Evolutionary conservation across 92 coral and sea anemone species (phyloP).

Genomic region (Paragorgia papillata): DNA sequence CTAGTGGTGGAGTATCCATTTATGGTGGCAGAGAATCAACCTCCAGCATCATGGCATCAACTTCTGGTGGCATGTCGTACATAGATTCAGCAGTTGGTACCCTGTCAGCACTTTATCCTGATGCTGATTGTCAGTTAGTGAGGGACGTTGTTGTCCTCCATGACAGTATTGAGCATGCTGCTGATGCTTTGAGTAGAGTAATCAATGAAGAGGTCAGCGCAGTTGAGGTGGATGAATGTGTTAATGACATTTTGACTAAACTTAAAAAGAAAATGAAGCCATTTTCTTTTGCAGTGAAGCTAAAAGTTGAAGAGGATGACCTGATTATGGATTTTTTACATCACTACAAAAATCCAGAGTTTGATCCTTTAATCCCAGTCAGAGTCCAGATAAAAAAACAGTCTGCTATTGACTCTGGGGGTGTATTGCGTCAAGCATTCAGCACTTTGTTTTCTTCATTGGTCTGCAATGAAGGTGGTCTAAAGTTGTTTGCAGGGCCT

Average conservation of each 20-base stretch:
- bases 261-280: slow-evolving; percentile 47
- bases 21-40: no score
- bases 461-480: slow-evolving; percentile 35
- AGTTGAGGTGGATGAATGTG: slow-evolving; percentile 23
- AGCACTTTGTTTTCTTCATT: slow-evolving; percentile 20
- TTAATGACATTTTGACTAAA: slow-evolving; percentile 47
- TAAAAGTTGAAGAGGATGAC: slow-evolving; percentile 62
- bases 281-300: slow-evolving; percentile 38
- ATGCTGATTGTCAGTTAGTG: slow-evolving; percentile 10
- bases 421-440: slow-evolving; percentile 56
- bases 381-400: slow-evolving; percentile 36
- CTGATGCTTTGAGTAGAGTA: slow-evolving; percentile 38
- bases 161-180: slow-evolving; percentile 44
- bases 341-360: slow-evolving; percentile 46
- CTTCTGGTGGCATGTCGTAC: slow-evolving; percentile 9
- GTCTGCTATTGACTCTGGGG: slow-evolving; percentile 58
- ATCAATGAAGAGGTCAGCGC: not conserved
- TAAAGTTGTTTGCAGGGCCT: slow-evolving; percentile 43
- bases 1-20: no score
- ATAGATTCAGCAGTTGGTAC: slow-evolving; percentile 34
- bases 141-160: slow-evolving; percentile 19
- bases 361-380: slow-evolving; percentile 49
- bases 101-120: slow-evolving; percentile 42
- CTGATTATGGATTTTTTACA: slow-evolving; percentile 57
- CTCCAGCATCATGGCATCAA: not conserved